Evolutionary conservation across 2,888 invertebrate genomes (phyloP), one percentile per base, ranked within the genome.

Genomic region (Scaptomyza parva): DNA sequence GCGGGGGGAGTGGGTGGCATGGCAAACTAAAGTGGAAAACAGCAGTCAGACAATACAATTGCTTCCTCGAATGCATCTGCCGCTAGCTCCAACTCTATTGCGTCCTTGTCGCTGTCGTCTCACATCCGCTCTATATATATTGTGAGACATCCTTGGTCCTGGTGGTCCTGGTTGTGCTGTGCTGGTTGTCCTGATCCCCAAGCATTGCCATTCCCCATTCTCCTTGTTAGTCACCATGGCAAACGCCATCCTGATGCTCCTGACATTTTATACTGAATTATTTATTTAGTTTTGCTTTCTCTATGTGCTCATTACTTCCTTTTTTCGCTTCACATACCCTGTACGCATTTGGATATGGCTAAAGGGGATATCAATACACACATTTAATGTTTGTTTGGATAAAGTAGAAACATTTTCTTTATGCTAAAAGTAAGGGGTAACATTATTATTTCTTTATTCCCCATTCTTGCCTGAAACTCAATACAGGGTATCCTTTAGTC

Each of bases 231-330:
- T 76, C 59, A 59, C 69, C 73, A 67, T 64, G 62, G 77, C 63
- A 64, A 83, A 72, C 58, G 73, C 58, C n/a, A n/a, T 70, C 52
- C 65, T 64, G 61, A 60, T 64, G 66, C 70, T 62, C 51, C 84
- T 84, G 87, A 88, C 88, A 88, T 88, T 84, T 86, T 88, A 71
- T 84, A 84, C 81, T 84, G 86, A 84, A 84, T 88, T 84, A 84
- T 84, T 84, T 88, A 84, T 84, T 78, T 86, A 88, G 88, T 83
- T 82, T 77, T 73, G 67, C 63, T 60, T 68, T 65, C 50, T 66
- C 65, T 68, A 65, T 69, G 48, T 65, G 45, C 79, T 83, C 83
- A 83, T 79, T 83, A 86, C 67, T 66, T 73, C 58, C 53, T 54
- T 70, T 83, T 78, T 47, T 33, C 18, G 6, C 35, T 35, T 39